phyloP scores from a whole-genome alignment of 2,888 invertebrate species.

The Eilema depressum region DNA sequence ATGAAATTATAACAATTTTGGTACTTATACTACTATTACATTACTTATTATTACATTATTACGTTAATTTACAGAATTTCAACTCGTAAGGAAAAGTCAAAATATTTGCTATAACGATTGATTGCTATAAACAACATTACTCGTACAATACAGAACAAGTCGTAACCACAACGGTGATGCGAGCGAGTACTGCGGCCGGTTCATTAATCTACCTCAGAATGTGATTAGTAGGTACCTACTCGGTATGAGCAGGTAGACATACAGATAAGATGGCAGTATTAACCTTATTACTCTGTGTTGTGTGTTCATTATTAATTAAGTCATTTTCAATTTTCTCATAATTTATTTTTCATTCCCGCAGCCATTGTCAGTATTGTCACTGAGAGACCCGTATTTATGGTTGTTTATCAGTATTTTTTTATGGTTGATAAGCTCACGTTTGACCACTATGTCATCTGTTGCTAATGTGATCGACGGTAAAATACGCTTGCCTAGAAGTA shows the following conservation, averaged over 20 bases:
- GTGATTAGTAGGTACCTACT: not conserved
- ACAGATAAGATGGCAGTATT: not conserved
- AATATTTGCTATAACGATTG: not conserved
- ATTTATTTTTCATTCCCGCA: not conserved
- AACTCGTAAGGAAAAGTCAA: not conserved
- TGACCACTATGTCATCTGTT: too few species aligned
- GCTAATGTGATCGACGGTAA: too few species aligned
- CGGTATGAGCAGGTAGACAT: not conserved
- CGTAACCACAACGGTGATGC: not conserved
- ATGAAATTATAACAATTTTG: too few species aligned
- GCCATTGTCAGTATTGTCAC: not conserved
- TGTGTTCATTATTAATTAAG: not conserved
- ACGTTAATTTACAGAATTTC: too few species aligned
- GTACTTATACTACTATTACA: too few species aligned
- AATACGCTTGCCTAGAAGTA: too few species aligned
- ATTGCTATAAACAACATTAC: not conserved
- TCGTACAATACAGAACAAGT: not conserved
- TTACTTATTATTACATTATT: too few species aligned
- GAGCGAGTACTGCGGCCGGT: not conserved
- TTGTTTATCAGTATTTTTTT: too few species aligned
- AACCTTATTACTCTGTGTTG: not conserved
- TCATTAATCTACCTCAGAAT: conserved; percentile 2
- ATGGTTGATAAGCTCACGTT: too few species aligned
- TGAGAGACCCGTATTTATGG: not conserved
- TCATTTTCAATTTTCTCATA: not conserved